Conservation (phyloP, 2,888 invertebrate species). For the Pecten maximus region DNA sequence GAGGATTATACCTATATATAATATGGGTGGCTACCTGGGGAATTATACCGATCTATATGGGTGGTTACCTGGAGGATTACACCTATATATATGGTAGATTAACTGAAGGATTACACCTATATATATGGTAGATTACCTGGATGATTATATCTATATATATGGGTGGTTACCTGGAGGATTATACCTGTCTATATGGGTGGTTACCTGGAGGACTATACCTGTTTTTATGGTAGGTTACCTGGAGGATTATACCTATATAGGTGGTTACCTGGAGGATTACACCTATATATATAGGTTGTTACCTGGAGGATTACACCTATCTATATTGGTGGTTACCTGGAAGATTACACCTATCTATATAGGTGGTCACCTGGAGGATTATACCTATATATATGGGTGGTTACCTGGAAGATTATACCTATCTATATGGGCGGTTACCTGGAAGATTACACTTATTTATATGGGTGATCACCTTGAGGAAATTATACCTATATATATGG, state of each 20-base stretch:
- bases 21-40: not conserved
- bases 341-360: not conserved
- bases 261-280: not conserved
- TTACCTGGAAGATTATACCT: not conserved
- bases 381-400: not conserved
- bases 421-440: not conserved
- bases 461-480: not conserved
- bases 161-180: not conserved
- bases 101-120: not conserved
- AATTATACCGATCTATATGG: not conserved
- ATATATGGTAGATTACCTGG: not conserved
- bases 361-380: not conserved
- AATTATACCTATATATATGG: not conserved
- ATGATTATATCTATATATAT: not conserved
- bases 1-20: not conserved
- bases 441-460: not conserved
- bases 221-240: not conserved
- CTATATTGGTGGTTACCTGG: not conserved
- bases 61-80: not conserved
- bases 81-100: not conserved
- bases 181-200: not conserved
- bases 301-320: not conserved
- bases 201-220: not conserved
- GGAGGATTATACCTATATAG: not conserved
- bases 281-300: not conserved